These are phyloP conservation scores for Patella caerulea DNA, from an alignment of 2,888 invertebrate genomes.

Conservation along the genomic window DNA sequence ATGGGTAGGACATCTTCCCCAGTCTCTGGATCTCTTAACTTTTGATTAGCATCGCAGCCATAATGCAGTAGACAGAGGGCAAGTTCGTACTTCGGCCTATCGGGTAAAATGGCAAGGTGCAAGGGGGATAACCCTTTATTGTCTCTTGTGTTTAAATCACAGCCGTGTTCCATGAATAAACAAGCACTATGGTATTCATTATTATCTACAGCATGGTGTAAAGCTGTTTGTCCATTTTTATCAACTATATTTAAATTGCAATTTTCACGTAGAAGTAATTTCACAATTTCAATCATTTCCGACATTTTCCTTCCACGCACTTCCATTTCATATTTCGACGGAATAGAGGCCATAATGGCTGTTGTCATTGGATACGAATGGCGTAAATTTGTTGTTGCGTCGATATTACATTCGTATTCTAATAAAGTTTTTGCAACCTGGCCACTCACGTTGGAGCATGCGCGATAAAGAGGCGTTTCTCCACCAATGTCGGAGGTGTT, in stretches of 20 bases:
- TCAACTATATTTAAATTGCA: conserved; percentile 37
- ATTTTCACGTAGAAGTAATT: conserved; percentile 31
- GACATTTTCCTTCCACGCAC: conserved; percentile 29
- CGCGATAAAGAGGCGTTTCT: conserved; percentile 40
- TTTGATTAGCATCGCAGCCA: conserved; percentile 31
- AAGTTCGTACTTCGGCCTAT: conserved; percentile 31
- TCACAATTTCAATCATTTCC: conserved; percentile 34
- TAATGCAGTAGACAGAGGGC: conserved; percentile 37
- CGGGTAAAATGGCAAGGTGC: conserved; percentile 32
- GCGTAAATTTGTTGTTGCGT: conserved; percentile 25
- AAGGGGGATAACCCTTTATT: conserved; percentile 34
- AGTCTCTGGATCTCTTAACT: conserved; percentile 9
- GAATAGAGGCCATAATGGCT: conserved; percentile 41
- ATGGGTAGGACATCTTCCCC: conserved; percentile 13
- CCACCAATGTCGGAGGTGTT: conserved; percentile 31
- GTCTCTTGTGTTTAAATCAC: conserved; percentile 34
- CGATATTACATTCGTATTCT: conserved; percentile 30
- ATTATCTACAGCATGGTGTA: conserved; percentile 36
- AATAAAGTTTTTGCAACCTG: conserved; percentile 29
- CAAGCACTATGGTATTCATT: conserved; percentile 33
- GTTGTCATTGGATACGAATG: conserved; percentile 25
- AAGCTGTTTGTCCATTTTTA: conserved; percentile 36
- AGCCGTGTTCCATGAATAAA: conserved; percentile 35
- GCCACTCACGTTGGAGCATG: conserved; percentile 34
- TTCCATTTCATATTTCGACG: conserved; percentile 33